phyloP scores from a whole-genome alignment of 2,797 vertebrate genomes.

The Hemitrygon akajei region DNA sequence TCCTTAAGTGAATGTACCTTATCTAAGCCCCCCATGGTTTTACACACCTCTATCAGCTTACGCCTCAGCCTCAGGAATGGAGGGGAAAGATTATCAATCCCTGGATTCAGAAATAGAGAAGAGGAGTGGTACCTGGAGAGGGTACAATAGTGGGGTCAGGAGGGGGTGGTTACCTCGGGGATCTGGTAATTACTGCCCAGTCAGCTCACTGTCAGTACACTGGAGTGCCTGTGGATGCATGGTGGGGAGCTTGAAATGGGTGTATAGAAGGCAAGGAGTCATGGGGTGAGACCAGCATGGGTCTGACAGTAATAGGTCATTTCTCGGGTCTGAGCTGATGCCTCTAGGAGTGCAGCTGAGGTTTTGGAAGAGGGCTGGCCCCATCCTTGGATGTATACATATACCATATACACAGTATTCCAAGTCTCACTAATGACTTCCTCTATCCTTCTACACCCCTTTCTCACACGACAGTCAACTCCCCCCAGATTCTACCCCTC shows the following conservation, averaged over 20 bases:
- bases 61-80: background rate
- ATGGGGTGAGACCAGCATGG: background rate
- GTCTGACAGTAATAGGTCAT: background rate
- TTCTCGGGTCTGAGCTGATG: background rate
- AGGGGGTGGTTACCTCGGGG: background rate
- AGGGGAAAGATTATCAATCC: background rate
- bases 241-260: background rate
- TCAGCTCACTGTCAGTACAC: background rate
- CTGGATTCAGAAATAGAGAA: background rate
- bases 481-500: too few species aligned
- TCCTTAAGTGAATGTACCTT: too few species aligned
- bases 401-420: too few species aligned
- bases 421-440: too few species aligned
- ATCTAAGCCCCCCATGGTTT: too few species aligned
- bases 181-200: background rate
- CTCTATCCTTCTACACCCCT: too few species aligned
- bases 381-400: background rate
- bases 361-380: background rate
- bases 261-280: background rate
- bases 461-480: too few species aligned
- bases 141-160: too few species aligned
- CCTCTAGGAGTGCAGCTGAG: background rate
- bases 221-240: background rate
- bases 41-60: too few species aligned
- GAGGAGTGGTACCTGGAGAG: background rate